These are phyloP conservation scores for Fratercula arctica DNA, from an alignment of 2,797 vertebrate species.

Conservation along the genomic window DNA sequence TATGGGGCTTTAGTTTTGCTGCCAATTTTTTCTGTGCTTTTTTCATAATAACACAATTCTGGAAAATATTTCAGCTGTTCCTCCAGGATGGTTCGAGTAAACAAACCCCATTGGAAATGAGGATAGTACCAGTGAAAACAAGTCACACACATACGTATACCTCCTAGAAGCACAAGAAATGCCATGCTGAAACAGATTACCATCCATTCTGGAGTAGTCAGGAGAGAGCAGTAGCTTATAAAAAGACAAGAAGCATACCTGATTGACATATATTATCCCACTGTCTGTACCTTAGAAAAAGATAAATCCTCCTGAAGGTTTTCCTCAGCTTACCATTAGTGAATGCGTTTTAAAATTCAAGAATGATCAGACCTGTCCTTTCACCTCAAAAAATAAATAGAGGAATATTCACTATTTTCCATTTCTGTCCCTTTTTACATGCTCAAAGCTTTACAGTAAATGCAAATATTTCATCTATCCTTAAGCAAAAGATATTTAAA, in stretches of 20 bases:
- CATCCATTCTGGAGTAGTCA: not conserved
- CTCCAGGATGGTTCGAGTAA: not conserved
- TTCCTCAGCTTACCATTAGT: not conserved
- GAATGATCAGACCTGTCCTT: not conserved
- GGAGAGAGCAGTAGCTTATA: not conserved
- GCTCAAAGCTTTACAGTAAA: not conserved
- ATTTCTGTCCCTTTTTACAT: not conserved
- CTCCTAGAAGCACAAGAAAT: not conserved
- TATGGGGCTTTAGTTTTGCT: not conserved
- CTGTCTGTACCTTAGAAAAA: not conserved
- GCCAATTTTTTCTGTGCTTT: not conserved
- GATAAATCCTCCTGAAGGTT: not conserved
- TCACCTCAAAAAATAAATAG: not conserved
- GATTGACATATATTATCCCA: not conserved
- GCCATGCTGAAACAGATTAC: not conserved
- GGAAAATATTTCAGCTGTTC: not conserved
- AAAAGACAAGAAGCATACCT: not conserved
- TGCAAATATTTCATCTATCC: not conserved
- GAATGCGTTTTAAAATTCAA: not conserved
- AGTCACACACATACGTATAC: not conserved
- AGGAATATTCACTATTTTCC: not conserved
- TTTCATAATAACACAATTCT: not conserved
- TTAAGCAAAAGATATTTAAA: not conserved
- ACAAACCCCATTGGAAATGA: not conserved
- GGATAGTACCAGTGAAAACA: not conserved